Evolutionary conservation across 1,140 invertebrate species (phyloP).

Genomic region (Tetraneura akinire): DNA sequence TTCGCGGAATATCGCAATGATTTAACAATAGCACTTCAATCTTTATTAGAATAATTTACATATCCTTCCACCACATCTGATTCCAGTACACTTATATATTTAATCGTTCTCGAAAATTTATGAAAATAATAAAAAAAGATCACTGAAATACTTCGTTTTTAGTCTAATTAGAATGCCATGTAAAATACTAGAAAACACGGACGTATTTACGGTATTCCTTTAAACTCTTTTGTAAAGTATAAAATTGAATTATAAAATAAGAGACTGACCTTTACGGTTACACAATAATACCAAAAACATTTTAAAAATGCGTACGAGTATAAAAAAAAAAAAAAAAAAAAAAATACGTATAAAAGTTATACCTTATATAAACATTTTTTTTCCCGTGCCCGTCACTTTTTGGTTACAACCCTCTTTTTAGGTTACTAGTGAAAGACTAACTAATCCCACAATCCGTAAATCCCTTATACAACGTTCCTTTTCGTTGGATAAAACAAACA

Average conservation of each 20-base stretch:
- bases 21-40: no score
- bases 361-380: background rate
- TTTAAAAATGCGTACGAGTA: no score
- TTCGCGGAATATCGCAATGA: no score
- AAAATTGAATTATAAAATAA: slow-evolving; percentile 22
- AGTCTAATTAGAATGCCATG: no score
- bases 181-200: no score
- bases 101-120: no score
- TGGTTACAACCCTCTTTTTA: background rate
- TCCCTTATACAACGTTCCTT: background rate
- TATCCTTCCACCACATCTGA: no score
- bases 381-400: background rate
- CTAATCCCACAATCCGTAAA: slow-evolving; percentile 9
- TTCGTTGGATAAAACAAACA: background rate
- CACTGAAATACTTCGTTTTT: no score
- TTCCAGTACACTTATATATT: no score
- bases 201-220: background rate
- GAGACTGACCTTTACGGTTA: background rate
- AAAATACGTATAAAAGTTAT: background rate
- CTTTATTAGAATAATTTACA: no score
- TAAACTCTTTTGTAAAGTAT: background rate
- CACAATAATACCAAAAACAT: background rate
- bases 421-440: background rate
- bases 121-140: no score
- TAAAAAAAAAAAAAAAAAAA: slow-evolving; percentile 8